phyloP scores from a whole-genome alignment of 2,888 invertebrate species.

The Agrypnus murinus region DNA sequence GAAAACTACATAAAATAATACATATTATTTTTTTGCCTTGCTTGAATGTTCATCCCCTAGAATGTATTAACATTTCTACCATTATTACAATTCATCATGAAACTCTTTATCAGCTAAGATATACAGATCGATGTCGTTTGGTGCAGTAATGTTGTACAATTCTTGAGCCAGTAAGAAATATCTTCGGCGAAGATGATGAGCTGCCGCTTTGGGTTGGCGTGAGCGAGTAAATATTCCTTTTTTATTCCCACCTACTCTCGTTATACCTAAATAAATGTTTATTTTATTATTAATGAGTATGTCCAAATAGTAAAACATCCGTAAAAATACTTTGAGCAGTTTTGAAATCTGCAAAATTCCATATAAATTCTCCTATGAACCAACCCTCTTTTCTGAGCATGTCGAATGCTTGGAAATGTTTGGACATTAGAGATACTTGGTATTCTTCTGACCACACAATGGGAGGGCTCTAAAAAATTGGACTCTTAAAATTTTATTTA shows the following conservation, averaged over 20 bases:
- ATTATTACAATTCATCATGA: too few species aligned
- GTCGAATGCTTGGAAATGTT: conserved; percentile 96
- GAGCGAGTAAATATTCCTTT: neutral
- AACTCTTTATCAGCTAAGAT: too few species aligned
- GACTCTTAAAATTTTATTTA: too few species aligned
- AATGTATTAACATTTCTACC: too few species aligned
- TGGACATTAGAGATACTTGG: conserved; percentile 86
- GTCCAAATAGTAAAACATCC: too few species aligned
- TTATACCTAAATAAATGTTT: neutral
- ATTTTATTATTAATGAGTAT: too few species aligned
- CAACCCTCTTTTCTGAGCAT: conserved; percentile 80
- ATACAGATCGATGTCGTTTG: too few species aligned
- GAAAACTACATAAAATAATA: too few species aligned
- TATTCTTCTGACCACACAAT: conserved; percentile 98
- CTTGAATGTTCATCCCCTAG: too few species aligned
- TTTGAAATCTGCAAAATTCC: conserved; percentile 99
- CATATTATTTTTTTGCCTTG: too few species aligned
- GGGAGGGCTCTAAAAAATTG: conserved; percentile 79
- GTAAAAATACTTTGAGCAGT: conserved; percentile 82
- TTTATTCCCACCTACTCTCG: neutral
- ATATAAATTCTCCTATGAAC: conserved; percentile 97
- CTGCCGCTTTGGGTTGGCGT: neutral
- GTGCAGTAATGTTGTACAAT: neutral
- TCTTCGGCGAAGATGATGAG: neutral
- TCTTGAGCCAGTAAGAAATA: neutral